A percentile compares a stretch with the other conserved stretches of the same genome.
Conservation (phyloP, 2,113 vertebrate species). For the Merops nubicus region DNA sequence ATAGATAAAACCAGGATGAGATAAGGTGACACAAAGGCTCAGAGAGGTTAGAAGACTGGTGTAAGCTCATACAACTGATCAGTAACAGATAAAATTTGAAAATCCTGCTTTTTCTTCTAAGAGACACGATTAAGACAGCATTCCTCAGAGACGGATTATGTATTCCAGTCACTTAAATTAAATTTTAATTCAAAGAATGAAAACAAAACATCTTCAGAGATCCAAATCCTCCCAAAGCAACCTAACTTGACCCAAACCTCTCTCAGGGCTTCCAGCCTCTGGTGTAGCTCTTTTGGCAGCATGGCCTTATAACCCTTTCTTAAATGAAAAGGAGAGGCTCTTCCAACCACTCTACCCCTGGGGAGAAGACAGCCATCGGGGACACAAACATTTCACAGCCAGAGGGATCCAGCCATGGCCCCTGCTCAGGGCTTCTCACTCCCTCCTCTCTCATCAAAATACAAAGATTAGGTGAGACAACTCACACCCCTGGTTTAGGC, state of each 20-base stretch:
- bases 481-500: neutral
- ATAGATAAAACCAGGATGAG: neutral
- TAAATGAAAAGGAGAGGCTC: constrained; percentile 5
- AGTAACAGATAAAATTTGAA: constrained; percentile 43
- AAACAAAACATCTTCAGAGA: constrained; percentile 54
- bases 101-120: constrained; percentile 41
- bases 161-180: constrained; percentile 55
- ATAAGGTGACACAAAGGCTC: constrained; percentile 35
- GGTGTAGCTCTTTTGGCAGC: neutral
- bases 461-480: neutral
- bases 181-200: constrained; percentile 64
- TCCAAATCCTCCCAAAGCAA: constrained; percentile 26
- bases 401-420: neutral
- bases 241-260: constrained; percentile 38
- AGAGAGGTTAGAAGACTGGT: neutral
- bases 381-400: neutral
- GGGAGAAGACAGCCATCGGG: neutral
- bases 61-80: constrained; percentile 14
- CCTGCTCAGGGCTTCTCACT: neutral
- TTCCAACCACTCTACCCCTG: neutral
- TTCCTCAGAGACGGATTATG: constrained; percentile 22
- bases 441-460: neutral
- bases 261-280: neutral
- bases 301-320: constrained; percentile 19
- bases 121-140: constrained; percentile 31